Conservation (phyloP, 1,140 invertebrate genomes). For the Teleogryllus occipitalis region DNA sequence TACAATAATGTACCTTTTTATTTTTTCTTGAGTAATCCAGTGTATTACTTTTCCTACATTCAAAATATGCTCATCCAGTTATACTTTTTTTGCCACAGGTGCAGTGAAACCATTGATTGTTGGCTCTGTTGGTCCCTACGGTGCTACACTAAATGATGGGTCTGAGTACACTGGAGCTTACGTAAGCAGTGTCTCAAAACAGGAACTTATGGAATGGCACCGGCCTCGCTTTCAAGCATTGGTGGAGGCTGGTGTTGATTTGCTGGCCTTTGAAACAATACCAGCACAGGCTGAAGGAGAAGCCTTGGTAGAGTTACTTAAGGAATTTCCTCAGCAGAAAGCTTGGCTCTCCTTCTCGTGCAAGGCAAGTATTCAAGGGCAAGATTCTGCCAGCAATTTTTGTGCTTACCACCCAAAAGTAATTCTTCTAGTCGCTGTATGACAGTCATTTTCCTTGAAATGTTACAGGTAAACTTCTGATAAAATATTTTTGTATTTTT, state of each 20-base stretch:
- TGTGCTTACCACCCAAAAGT: too few relatives aligned
- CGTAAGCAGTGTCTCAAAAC: conserved; percentile 47
- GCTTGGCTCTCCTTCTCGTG: conserved; percentile 80
- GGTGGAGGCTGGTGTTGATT: conserved; percentile 66
- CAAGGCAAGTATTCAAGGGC: conserved; percentile 45
- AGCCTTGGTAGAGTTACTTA: conserved; percentile 64
- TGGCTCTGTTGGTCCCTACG: conserved; percentile 86
- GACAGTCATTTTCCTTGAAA: too few relatives aligned
- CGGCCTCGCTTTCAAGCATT: conserved; percentile 63
- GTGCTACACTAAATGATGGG: conserved; percentile 73
- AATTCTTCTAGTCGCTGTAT: too few relatives aligned
- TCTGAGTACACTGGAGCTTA: conserved; percentile 87
- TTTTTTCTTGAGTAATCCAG: too few relatives aligned
- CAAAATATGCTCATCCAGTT: too few relatives aligned
- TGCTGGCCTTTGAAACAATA: conserved; percentile 83
- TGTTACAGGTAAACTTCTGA: too few relatives aligned
- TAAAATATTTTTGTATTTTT: too few relatives aligned
- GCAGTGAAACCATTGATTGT: conserved; percentile 47
- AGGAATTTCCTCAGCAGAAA: conserved; percentile 58
- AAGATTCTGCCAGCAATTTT: too few relatives aligned
- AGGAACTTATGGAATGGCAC: conserved; percentile 73
- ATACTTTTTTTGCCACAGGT: background rate
- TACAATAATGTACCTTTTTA: too few relatives aligned
- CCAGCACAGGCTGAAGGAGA: conserved; percentile 74
- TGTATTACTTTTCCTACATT: too few relatives aligned